These are phyloP conservation scores for Epinotia brunnichana DNA, from an alignment of 2,888 invertebrate species.

Conservation along the genomic window DNA sequence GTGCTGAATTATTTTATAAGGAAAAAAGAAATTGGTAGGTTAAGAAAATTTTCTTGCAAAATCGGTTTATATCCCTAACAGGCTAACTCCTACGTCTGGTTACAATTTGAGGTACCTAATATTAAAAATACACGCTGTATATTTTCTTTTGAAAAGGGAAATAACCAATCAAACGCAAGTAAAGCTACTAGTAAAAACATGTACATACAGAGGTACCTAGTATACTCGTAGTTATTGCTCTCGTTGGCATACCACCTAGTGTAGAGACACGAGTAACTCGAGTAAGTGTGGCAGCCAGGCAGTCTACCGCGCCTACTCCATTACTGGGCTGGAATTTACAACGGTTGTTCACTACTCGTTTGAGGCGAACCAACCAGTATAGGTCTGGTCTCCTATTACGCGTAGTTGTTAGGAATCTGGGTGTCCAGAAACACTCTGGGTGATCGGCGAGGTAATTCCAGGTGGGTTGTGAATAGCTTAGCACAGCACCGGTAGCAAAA, in stretches of 20 bases:
- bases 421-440: background rate
- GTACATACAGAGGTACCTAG: too few relatives aligned
- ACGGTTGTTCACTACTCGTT: background rate
- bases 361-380: background rate
- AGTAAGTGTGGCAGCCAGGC: conserved; percentile 52
- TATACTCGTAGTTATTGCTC: too few relatives aligned
- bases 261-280: conserved; percentile 6
- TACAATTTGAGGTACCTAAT: too few relatives aligned
- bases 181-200: background rate
- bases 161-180: background rate
- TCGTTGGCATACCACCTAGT: conserved; percentile 18
- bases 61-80: too few relatives aligned
- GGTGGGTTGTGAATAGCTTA: background rate
- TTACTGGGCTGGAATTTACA: conserved; percentile 44
- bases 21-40: too few relatives aligned
- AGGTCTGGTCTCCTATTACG: background rate
- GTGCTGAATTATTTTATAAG: too few relatives aligned
- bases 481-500: conserved; percentile 45
- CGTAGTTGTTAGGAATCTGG: background rate
- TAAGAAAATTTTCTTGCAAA: too few relatives aligned
- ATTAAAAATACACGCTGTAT: too few relatives aligned
- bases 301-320: conserved; percentile 58
- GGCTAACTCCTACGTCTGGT: too few relatives aligned
- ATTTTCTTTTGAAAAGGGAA: background rate
- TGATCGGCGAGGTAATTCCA: background rate